Evolutionary conservation across 2,888 invertebrate species (phyloP), one percentile per base, ranked within the genome.

Genomic region (Electrophaes corylata): DNA sequence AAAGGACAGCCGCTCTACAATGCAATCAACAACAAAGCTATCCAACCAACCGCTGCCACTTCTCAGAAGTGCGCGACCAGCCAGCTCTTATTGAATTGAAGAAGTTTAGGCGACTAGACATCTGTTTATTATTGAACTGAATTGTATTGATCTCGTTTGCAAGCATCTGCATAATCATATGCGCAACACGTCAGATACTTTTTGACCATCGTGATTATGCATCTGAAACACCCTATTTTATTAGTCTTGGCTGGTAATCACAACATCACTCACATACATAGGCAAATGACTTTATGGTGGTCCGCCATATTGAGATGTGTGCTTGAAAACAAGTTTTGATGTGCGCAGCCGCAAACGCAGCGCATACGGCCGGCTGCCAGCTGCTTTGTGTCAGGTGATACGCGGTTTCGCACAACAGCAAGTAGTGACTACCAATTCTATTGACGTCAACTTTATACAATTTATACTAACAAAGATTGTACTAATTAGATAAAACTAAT

Each of bases 361-460:
- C 83, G 81, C 81, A 81, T 78, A 80, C 83, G 81, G 81, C 85
- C 87, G 88, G 84, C 84, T 75, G 87, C 81, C 89, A 88, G 86
- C 88, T 89, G 88, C 79, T 81, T 75, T 81, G 75, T 79, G 87
- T 90, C 90, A 89, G 89, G 88, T 90, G 90, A 84, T 85, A 77
- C 74, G 85, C 79, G 84, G 82, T 84, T 84, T 84, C 81, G 83
- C 74, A 67, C 78, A 75, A 73, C 78, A 77, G 76, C 78, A 79
- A 78, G 73, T 72, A 73, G 72, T 71, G 59, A 20, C 46, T 65
- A 70, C 62, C 37, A 46, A 40, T 64, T 64, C 54, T 57, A 63
- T 44, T 43, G 35, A 55, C 60, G 48, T 55, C 50, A 50, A 54
- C 45, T 23, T 60, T 44, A 44, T 65, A 64, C 4, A n/a, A 31